Evolutionary conservation across 1,140 invertebrate species (phyloP).

Genomic region (Lasioglossum albipes): DNA sequence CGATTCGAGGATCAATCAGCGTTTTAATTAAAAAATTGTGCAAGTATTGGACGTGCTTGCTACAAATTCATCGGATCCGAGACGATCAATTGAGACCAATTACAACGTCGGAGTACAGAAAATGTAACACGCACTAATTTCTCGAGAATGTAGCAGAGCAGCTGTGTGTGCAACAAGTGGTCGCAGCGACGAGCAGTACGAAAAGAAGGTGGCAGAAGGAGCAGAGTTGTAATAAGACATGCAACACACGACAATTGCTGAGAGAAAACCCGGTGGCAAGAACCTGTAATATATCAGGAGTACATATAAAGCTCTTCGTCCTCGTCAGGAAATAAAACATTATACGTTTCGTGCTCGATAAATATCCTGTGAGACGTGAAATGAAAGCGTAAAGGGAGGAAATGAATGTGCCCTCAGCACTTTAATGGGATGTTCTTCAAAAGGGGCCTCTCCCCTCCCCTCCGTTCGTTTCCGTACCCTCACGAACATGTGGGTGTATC

Average conservation of each 20-base stretch:
- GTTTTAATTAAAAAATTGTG: too few relatives aligned
- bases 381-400: conserved; percentile 30
- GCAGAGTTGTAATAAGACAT: too few relatives aligned
- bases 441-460: background rate
- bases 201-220: too few relatives aligned
- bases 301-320: background rate
- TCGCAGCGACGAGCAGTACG: too few relatives aligned
- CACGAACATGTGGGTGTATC: conserved; percentile 55
- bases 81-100: too few relatives aligned
- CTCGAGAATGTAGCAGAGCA: background rate
- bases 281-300: background rate
- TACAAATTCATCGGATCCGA: too few relatives aligned
- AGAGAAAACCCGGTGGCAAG: background rate
- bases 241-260: background rate
- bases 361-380: conserved; percentile 30
- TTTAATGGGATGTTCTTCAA: conserved; percentile 22
- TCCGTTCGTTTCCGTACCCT: conserved; percentile 29
- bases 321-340: background rate
- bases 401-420: conserved; percentile 45
- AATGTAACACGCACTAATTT: too few relatives aligned
- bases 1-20: too few relatives aligned
- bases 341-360: background rate
- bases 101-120: too few relatives aligned
- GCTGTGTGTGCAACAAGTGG: background rate
- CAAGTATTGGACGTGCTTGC: too few relatives aligned